Evolutionary conservation across 2,113 vertebrate genomes (phyloP).

Genomic region (Puntigrus tetrazona): DNA sequence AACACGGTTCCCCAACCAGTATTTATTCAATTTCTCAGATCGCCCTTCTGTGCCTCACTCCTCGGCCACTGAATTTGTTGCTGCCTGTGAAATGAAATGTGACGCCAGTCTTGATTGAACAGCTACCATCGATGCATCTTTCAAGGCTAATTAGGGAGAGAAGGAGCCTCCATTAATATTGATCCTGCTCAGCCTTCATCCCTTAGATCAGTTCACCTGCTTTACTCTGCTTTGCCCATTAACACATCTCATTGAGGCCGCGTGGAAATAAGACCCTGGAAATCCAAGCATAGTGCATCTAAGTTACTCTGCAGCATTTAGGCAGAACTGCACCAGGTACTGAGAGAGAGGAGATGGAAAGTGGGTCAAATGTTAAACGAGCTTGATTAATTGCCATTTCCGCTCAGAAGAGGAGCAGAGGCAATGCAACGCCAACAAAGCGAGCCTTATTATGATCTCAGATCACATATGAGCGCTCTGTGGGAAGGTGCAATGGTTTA

Average conservation of each 20-base stretch:
- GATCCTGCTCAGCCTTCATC: conserved; percentile 44
- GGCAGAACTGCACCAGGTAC: conserved; percentile 20
- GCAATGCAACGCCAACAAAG: neutral
- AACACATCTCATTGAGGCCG: neutral
- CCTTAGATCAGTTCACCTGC: conserved; percentile 54
- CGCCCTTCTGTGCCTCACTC: conserved; percentile 30
- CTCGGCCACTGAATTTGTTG: conserved; percentile 50
- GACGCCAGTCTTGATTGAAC: conserved; percentile 42
- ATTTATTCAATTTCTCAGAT: neutral
- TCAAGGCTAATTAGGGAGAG: conserved; percentile 51
- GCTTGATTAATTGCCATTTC: conserved; percentile 12
- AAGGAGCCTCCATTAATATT: conserved; percentile 57
- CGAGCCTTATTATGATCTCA: neutral
- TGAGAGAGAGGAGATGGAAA: conserved; percentile 1
- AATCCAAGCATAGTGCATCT: conserved; percentile 33
- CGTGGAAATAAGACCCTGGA: conserved; percentile 33
- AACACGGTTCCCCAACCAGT: conserved; percentile 13
- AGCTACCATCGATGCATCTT: conserved; percentile 52
- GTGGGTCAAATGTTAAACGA: conserved; percentile 33
- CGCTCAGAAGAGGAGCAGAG: neutral
- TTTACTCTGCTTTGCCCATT: conserved; percentile 54
- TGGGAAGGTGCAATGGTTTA: neutral
- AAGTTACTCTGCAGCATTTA: conserved; percentile 49
- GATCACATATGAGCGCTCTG: neutral
- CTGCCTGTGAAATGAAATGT: conserved; percentile 47